Evolutionary conservation across 2,113 vertebrate species (phyloP).

Genomic region (Saccopteryx leptura): DNA sequence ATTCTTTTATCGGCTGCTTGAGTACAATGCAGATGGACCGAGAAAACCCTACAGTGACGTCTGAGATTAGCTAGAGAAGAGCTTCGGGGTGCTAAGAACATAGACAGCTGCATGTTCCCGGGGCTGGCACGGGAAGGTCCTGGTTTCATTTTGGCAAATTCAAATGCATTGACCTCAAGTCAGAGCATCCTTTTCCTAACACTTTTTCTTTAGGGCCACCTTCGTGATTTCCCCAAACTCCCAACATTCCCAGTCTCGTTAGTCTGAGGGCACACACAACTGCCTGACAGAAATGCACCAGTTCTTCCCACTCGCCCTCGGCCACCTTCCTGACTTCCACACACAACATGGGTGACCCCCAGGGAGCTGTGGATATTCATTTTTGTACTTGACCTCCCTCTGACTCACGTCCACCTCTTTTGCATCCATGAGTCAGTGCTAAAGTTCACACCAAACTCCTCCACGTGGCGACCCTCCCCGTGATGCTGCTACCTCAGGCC

Average conservation of each 20-base stretch:
- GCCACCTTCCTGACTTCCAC: background rate
- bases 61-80: background rate
- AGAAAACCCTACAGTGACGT: background rate
- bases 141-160: background rate
- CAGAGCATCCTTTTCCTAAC: background rate
- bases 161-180: background rate
- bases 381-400: background rate
- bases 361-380: background rate
- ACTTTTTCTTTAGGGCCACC: background rate
- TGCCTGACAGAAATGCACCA: background rate
- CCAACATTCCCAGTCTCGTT: background rate
- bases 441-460: background rate
- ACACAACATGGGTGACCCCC: too few species aligned
- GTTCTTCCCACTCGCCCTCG: background rate
- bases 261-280: background rate
- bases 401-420: background rate
- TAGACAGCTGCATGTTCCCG: background rate
- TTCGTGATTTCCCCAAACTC: background rate
- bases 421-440: background rate
- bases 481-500: background rate
- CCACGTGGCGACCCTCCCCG: accelerated
- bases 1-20: background rate
- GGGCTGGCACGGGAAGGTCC: background rate
- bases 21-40: background rate
- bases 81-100: background rate